Evolutionary conservation across 2,113 vertebrate species (phyloP).

Genomic region (Rhynchomys soricoides): DNA sequence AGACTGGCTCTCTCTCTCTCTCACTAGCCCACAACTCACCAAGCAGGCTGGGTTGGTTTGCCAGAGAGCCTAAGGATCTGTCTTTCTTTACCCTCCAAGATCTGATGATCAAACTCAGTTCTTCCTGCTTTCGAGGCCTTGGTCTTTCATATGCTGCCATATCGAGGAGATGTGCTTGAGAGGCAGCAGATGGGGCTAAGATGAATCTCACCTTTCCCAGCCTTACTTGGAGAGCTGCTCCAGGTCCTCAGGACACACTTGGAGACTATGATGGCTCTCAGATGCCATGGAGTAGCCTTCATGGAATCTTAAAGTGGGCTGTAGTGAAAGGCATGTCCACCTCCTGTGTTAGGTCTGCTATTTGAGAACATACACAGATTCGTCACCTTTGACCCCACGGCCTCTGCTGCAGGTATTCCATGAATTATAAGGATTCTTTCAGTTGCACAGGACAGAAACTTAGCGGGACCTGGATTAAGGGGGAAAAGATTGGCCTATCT

Average conservation of each 20-base stretch:
- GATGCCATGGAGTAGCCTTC: neutral
- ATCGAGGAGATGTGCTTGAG: neutral
- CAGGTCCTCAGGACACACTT: neutral
- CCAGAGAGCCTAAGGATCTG: neutral
- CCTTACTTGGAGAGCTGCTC: neutral
- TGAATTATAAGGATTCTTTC: neutral
- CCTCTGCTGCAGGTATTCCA: neutral
- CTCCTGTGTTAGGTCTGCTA: neutral
- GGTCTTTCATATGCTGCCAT: neutral
- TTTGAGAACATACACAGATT: neutral
- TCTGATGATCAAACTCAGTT: neutral
- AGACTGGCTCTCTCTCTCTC: neutral
- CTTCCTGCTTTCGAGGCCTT: neutral
- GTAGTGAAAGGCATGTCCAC: neutral
- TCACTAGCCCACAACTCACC: neutral
- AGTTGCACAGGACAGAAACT: neutral
- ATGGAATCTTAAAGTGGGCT: neutral
- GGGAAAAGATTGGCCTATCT: neutral
- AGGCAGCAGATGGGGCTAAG: neutral
- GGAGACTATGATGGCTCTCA: neutral
- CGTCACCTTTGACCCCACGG: neutral
- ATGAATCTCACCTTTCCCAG: neutral
- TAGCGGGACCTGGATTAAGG: neutral
- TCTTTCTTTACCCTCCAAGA: neutral
- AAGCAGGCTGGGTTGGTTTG: too few relatives aligned